These are phyloP conservation scores for Blastomussa wellsi DNA, from an alignment of 92 coral and sea anemone genomes.

Conservation along the genomic window DNA sequence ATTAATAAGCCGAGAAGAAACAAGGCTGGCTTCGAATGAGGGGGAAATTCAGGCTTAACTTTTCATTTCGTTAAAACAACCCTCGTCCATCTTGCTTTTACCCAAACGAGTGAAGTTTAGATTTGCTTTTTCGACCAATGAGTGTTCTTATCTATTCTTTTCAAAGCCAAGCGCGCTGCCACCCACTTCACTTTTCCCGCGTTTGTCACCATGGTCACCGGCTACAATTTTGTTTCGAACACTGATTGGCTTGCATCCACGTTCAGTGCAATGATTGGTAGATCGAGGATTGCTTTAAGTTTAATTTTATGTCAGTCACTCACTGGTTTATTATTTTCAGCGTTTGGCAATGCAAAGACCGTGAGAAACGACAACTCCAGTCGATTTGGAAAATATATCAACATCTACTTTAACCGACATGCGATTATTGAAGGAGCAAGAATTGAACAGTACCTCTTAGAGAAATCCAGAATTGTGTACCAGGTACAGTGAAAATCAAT, in stretches of 20 bases:
- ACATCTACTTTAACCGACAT: conserved; percentile 82
- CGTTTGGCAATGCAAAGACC: conserved; percentile 98
- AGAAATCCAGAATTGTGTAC: conserved; percentile 87
- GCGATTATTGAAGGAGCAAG: conserved; percentile 92
- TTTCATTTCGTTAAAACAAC: no score
- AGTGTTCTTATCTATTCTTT: no score
- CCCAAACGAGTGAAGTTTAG: no score
- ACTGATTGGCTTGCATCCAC: not conserved
- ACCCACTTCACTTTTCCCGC: not conserved
- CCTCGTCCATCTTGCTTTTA: no score
- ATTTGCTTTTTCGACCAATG: no score
- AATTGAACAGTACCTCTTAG: conserved; percentile 94
- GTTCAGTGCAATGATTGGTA: not conserved
- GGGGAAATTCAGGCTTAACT: no score
- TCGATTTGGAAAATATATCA: conserved; percentile 97
- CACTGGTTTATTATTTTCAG: conserved; percentile 36
- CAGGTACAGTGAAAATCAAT: conserved; percentile 60
- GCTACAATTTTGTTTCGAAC: no score
- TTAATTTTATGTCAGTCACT: not conserved
- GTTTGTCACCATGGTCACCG: not conserved
- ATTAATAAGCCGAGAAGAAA: no score
- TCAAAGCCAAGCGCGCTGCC: not conserved
- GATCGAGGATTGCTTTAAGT: not conserved
- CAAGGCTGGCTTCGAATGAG: no score
- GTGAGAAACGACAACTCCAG: conserved; percentile 96